A percentile compares a stretch with the other conserved stretches of the same genome.
Evolutionary conservation across 2,113 vertebrate genomes (phyloP).

Genomic region (Rhinoderma darwinii): DNA sequence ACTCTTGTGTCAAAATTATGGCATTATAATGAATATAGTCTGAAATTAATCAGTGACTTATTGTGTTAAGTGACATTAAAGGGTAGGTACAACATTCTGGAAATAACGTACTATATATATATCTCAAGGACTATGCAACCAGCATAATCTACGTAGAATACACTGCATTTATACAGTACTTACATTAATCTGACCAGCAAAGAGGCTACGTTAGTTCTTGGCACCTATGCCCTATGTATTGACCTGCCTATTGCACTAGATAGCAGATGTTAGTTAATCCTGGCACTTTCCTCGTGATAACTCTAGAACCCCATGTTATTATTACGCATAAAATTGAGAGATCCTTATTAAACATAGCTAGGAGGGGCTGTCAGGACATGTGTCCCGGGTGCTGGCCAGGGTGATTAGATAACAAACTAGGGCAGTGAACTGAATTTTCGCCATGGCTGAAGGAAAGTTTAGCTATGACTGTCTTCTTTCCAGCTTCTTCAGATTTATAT

Average conservation of each 20-base stretch:
- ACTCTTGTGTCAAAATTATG: conserved; percentile 42
- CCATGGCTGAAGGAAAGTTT: not conserved
- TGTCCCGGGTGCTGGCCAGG: not conserved
- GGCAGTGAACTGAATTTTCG: not conserved
- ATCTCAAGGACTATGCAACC: not conserved
- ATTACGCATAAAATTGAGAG: not conserved
- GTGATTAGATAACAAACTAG: not conserved
- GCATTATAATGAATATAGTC: conserved; percentile 51
- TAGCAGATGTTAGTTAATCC: not conserved
- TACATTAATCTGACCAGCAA: not conserved
- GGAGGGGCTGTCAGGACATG: not conserved
- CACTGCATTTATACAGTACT: not conserved
- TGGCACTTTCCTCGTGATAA: not conserved
- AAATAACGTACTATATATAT: too few species aligned
- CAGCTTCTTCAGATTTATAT: not conserved
- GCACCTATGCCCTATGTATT: not conserved
- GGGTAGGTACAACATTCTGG: not conserved
- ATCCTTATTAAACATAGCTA: not conserved
- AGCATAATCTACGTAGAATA: not conserved
- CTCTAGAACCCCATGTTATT: too few species aligned
- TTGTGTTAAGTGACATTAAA: conserved; percentile 14
- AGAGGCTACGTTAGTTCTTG: not conserved
- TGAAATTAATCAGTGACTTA: conserved; percentile 40
- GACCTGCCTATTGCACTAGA: not conserved
- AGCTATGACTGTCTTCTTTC: not conserved